These are phyloP conservation scores for Drosophila nr. fundita DNA, from an alignment of 2,888 invertebrate genomes.

Conservation along the genomic window DNA sequence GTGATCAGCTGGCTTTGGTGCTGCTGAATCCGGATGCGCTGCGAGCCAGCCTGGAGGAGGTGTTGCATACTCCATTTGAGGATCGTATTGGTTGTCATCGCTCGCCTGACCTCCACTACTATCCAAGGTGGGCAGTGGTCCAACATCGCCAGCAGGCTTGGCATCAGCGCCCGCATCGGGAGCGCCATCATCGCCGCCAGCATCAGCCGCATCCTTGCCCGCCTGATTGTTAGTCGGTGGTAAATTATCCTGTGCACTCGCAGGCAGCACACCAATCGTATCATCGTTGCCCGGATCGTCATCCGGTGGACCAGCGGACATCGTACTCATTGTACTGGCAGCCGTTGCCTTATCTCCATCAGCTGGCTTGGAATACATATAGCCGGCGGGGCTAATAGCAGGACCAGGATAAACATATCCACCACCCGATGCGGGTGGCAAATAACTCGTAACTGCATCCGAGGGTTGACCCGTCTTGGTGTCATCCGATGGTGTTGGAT, in stretches of 20 bases:
- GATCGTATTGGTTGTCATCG: conserved; percentile 75
- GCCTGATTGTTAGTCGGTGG: conserved; percentile 49
- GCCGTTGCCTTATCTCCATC: conserved; percentile 67
- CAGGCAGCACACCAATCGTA: conserved; percentile 75
- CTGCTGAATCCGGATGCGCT: conserved; percentile 73
- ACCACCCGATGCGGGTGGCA: conserved; percentile 81
- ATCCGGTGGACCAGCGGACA: conserved; percentile 38
- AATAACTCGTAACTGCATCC: conserved; percentile 80
- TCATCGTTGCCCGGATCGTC: conserved; percentile 68
- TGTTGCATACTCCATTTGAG: conserved; percentile 82
- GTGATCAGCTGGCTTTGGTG: conserved; percentile 66
- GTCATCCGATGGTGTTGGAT: conserved; percentile 79
- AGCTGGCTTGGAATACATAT: conserved; percentile 61
- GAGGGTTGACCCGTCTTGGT: conserved; percentile 71
- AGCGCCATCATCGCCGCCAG: conserved; percentile 8
- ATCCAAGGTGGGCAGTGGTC: conserved; percentile 47
- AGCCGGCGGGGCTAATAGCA: conserved; percentile 42
- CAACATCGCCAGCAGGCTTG: conserved; percentile 22
- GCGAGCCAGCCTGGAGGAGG: conserved; percentile 84
- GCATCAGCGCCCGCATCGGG: conserved; percentile 20
- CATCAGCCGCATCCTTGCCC: conserved; percentile 36
- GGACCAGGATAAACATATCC: conserved; percentile 68
- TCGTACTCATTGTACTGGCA: conserved; percentile 65
- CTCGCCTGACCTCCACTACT: conserved; percentile 46
- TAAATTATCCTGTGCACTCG: conserved; percentile 75